A percentile compares a stretch with the other conserved stretches of the same genome.
These are phyloP conservation scores for Nesogale talazaci DNA, from an alignment of 2,113 vertebrate species.

Conservation along the genomic window DNA sequence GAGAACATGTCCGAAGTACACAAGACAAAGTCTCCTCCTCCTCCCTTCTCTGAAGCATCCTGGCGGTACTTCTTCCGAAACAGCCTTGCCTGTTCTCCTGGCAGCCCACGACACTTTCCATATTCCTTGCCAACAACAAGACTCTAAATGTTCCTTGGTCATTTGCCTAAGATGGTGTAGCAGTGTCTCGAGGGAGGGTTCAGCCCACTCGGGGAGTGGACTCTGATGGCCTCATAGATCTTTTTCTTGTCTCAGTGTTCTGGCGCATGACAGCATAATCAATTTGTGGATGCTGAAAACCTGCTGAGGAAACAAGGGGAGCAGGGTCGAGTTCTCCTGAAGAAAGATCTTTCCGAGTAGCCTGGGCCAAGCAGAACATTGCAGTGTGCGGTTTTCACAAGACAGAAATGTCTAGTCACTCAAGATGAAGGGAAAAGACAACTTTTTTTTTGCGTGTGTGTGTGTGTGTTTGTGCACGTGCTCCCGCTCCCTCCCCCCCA, in stretches of 20 bases:
- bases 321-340: constrained; percentile 15
- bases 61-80: no score
- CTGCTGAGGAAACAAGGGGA: constrained; percentile 46
- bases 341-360: not conserved
- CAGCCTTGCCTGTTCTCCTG: no score
- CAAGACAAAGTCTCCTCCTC: no score
- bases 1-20: no score
- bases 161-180: not conserved
- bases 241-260: constrained; percentile 40
- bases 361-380: constrained; percentile 25
- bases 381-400: not conserved
- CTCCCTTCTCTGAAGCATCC: no score
- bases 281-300: constrained; percentile 41
- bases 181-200: not conserved
- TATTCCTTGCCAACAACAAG: not conserved
- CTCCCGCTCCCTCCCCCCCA: not conserved
- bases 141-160: not conserved
- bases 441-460: not conserved
- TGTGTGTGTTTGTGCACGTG: no score
- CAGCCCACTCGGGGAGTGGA: not conserved
- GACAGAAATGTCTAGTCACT: not conserved
- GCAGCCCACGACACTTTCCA: no score
- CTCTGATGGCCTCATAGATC: constrained; percentile 54
- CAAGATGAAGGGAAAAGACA: not conserved
- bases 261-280: constrained; percentile 58